phyloP scores from a whole-genome alignment of 2,888 invertebrate species.

The Rutpela maculata region DNA sequence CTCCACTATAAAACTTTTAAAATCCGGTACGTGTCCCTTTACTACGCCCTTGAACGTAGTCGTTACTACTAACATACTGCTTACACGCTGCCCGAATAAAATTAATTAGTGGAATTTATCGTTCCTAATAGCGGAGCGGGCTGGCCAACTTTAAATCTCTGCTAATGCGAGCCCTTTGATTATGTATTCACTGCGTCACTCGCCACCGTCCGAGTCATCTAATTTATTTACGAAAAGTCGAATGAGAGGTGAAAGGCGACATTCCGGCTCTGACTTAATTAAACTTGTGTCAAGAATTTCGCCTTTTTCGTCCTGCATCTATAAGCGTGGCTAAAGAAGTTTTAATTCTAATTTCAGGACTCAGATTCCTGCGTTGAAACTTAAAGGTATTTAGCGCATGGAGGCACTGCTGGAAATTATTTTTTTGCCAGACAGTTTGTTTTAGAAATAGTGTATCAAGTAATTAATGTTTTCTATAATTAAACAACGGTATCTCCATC shows the following conservation, averaged over 20 bases:
- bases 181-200: conserved; percentile 66
- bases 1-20: background rate
- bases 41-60: conserved; percentile 31
- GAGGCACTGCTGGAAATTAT: too few species aligned
- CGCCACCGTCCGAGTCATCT: conserved; percentile 60
- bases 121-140: conserved; percentile 65
- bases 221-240: conserved; percentile 63
- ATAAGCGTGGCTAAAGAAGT: conserved; percentile 14
- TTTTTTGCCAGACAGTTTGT: too few species aligned
- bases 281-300: conserved; percentile 28
- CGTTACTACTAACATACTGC: conserved; percentile 61
- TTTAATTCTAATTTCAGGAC: conserved; percentile 11
- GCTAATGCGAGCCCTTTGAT: conserved; percentile 65
- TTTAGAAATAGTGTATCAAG: too few species aligned
- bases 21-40: background rate
- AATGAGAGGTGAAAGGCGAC: conserved; percentile 34
- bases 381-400: too few species aligned
- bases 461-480: too few species aligned
- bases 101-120: conserved; percentile 72
- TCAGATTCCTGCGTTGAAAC: background rate
- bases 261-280: conserved; percentile 34
- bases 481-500: too few species aligned
- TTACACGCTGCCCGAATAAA: conserved; percentile 68
- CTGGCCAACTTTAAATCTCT: conserved; percentile 67
- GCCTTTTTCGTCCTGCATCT: conserved; percentile 6